Evolutionary conservation across 2,113 vertebrate genomes (phyloP), one percentile per base, ranked within the genome.

Genomic region (Percina caprodes): DNA sequence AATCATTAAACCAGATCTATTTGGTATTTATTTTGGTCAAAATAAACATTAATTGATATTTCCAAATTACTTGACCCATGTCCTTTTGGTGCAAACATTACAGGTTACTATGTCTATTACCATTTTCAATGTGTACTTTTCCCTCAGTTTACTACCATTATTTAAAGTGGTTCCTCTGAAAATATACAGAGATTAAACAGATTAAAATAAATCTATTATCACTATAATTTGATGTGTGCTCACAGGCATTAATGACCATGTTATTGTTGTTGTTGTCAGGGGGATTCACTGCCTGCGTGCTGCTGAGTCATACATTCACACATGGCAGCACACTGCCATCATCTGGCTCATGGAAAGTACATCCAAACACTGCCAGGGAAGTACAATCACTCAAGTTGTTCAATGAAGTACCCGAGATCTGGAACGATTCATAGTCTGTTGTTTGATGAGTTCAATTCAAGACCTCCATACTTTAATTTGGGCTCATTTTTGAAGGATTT

Each of bases 261-360:
- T 35, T 74, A 49, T 67, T 61, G 78, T 72, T 72, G 46, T 66
- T 56, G 54, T 30, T 78, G 77, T 71, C 12, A 5, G 6, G 5
- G 74, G 69, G 56, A 70, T 70, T 71, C 62, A 21, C 10, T 9
- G 21, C 5, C 52, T 54, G 48, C 13, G 49, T 42, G 52, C 14
- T 70, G 76, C 52, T 74, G 70, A 72, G 63, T 60, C 70, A 58
- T 26, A 6, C 26, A 80, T 19, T 73, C 69, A 83, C 67, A 65
- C 70, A 1, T 70, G 81, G 89, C 83, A 67, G 49, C 79, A 90
- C 88, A 90, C 90, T 89, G 93, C 92, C 93, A 84, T 85, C 93
- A 35, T 83, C 77, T 92, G 93, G 91, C 56, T 52, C 30, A 21
- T 2, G 3, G 23, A 33, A 14, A 51, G 5, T 23, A 72, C 33